phyloP scores from a whole-genome alignment of 2,113 vertebrate species.

The Syngnathoides biaculeatus region DNA sequence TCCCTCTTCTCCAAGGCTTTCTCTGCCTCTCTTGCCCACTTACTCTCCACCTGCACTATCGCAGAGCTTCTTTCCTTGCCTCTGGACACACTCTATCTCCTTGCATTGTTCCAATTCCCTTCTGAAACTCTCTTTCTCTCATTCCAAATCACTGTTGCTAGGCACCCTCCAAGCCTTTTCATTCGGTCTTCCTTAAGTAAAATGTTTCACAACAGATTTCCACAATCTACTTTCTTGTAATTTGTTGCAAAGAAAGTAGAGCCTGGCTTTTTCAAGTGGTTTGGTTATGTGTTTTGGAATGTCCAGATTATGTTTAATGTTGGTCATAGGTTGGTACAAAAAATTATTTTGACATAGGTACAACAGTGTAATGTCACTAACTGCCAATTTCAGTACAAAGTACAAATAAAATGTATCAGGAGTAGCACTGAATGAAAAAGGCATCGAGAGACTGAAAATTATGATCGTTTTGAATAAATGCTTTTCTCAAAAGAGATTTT shows the following conservation, averaged over 20 bases:
- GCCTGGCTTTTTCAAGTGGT: background rate
- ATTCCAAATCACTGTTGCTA: constrained; percentile 54
- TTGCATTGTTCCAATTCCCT: constrained; percentile 45
- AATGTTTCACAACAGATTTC: constrained; percentile 19
- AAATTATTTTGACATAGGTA: background rate
- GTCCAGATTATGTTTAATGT: background rate
- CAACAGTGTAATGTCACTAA: background rate
- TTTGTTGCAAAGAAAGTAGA: background rate
- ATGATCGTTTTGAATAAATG: background rate
- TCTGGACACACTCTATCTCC: constrained; percentile 42
- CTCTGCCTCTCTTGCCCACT: constrained; percentile 46
- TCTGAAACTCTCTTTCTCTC: constrained; percentile 48
- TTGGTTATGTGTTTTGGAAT: background rate
- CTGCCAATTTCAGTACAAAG: background rate
- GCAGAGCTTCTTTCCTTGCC: constrained; percentile 37
- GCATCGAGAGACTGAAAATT: background rate
- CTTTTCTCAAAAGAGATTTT: background rate
- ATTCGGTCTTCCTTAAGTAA: constrained; percentile 15
- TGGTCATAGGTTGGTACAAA: background rate
- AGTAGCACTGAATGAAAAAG: rapidly evolving
- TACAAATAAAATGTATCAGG: background rate
- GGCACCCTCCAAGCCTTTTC: constrained; percentile 38
- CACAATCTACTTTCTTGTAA: background rate
- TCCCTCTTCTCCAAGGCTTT: constrained; percentile 16
- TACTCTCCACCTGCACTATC: constrained; percentile 48